phyloP scores from a whole-genome alignment of 1,140 invertebrate genomes.

The Mizuhopecten yessoensis region DNA sequence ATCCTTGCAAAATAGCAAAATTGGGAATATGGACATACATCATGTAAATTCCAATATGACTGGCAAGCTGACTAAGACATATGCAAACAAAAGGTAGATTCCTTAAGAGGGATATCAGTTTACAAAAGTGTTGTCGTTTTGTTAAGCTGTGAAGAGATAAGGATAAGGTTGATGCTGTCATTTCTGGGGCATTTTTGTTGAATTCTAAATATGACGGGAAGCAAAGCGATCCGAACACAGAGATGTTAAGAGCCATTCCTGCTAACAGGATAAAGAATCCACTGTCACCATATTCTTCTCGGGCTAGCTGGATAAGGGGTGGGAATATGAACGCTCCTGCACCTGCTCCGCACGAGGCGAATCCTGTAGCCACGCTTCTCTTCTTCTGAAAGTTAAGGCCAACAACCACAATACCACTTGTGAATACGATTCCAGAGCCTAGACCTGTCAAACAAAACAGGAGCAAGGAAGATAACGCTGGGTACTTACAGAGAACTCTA shows the following conservation, averaged over 20 bases:
- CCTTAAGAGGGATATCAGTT: neutral
- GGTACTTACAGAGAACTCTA: too few relatives aligned
- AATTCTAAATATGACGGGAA: constrained; percentile 9
- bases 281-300: constrained; percentile 29
- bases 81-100: constrained; percentile 41
- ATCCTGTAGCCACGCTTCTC: constrained; percentile 46
- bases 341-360: constrained; percentile 41
- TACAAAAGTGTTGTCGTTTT: neutral
- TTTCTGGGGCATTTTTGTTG: neutral
- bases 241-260: constrained; percentile 42
- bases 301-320: constrained; percentile 32
- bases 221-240: constrained; percentile 42
- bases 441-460: neutral
- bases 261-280: constrained; percentile 3
- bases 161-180: neutral
- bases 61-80: neutral
- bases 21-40: constrained; percentile 41
- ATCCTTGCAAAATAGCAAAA: neutral
- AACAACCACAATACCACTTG: constrained; percentile 46
- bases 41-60: neutral
- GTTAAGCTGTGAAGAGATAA: neutral
- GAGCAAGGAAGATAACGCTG: neutral
- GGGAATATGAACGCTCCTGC: constrained; percentile 39
- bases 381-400: constrained; percentile 50
- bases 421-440: constrained; percentile 25